phyloP scores from a whole-genome alignment of 2,113 vertebrate genomes.

The Hirundichthys speculiger region DNA sequence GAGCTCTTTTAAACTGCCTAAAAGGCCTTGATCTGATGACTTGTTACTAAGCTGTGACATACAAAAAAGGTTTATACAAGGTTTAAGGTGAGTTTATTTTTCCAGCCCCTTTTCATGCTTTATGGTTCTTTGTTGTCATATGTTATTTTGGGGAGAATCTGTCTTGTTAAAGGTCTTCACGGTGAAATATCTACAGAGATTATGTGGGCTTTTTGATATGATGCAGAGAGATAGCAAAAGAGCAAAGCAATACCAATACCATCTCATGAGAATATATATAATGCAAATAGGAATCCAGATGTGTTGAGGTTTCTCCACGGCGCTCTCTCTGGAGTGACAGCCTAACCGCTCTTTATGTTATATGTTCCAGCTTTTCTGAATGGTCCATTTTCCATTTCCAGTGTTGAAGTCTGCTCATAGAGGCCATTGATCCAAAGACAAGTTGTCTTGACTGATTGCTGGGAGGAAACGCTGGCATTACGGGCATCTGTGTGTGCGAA shows the following conservation, averaged over 20 bases:
- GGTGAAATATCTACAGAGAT: slow-evolving; percentile 63
- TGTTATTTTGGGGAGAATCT: slow-evolving; percentile 49
- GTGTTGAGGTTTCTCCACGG: slow-evolving; percentile 39
- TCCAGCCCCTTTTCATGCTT: slow-evolving; percentile 22
- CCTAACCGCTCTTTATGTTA: slow-evolving; percentile 63
- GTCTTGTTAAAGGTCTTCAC: slow-evolving; percentile 60
- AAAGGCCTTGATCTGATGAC: slow-evolving; percentile 25
- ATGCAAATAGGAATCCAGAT: slow-evolving; percentile 48
- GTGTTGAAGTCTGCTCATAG: slow-evolving; percentile 64
- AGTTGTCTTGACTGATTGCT: slow-evolving; percentile 72
- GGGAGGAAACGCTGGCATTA: slow-evolving; percentile 78
- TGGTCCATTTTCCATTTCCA: slow-evolving; percentile 63
- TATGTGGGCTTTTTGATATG: slow-evolving; percentile 47
- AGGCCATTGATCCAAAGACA: slow-evolving; percentile 72
- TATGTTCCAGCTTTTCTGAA: slow-evolving; percentile 63
- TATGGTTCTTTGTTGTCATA: slow-evolving; percentile 49
- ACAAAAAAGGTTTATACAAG: slow-evolving; percentile 19
- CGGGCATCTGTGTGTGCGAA: slow-evolving; percentile 84
- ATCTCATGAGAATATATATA: slow-evolving; percentile 31
- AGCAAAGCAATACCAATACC: slow-evolving; percentile 22
- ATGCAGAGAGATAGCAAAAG: slow-evolving; percentile 29
- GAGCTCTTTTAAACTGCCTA: slow-evolving; percentile 6
- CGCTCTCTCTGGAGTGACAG: slow-evolving; percentile 38
- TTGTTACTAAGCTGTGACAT: slow-evolving; percentile 9
- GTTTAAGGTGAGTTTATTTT: slow-evolving; percentile 28